Evolutionary conservation across 2,888 invertebrate species (phyloP).

Genomic region (Capitulum mitella): DNA sequence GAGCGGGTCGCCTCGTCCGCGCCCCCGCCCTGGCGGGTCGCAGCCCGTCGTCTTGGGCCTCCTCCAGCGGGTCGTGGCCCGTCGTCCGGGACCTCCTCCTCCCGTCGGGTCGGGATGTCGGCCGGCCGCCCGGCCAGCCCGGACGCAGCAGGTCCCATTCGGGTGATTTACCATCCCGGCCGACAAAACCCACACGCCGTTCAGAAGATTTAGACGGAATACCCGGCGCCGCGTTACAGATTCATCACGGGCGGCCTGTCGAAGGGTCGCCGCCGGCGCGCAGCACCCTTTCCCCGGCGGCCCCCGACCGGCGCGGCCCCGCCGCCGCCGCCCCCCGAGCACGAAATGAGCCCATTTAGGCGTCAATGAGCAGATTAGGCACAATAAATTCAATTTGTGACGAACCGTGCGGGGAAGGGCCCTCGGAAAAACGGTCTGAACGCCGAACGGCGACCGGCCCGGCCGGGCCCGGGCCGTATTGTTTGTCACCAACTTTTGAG

Average conservation of each 20-base stretch:
- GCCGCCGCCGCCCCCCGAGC: conserved; percentile 1
- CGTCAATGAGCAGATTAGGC: conserved; percentile 25
- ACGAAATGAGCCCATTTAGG: conserved; percentile 10
- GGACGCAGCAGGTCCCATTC: background rate
- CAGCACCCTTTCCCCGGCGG: background rate
- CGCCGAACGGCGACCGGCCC: background rate
- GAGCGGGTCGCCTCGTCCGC: too few relatives aligned
- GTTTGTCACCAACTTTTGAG: conserved; percentile 9
- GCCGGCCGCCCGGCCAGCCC: too few relatives aligned
- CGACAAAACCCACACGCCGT: conserved; percentile 10
- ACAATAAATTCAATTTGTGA: conserved; percentile 22
- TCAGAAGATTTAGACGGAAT: conserved; percentile 8
- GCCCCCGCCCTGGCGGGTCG: too few relatives aligned
- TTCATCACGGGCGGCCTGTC: background rate
- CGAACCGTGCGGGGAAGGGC: background rate
- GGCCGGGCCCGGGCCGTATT: background rate
- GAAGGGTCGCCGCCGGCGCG: background rate
- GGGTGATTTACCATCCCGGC: background rate
- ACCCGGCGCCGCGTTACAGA: background rate
- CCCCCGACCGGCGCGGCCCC: conserved; percentile 10
- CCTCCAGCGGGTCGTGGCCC: too few relatives aligned
- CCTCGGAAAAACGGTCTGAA: background rate
- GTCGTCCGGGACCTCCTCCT: too few relatives aligned
- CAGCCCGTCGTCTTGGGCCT: too few relatives aligned
- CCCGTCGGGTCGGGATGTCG: too few relatives aligned